Base-by-base conservation (phyloP, 2,888 invertebrate genomes). In the Lasioglossum marginatum region DNA sequence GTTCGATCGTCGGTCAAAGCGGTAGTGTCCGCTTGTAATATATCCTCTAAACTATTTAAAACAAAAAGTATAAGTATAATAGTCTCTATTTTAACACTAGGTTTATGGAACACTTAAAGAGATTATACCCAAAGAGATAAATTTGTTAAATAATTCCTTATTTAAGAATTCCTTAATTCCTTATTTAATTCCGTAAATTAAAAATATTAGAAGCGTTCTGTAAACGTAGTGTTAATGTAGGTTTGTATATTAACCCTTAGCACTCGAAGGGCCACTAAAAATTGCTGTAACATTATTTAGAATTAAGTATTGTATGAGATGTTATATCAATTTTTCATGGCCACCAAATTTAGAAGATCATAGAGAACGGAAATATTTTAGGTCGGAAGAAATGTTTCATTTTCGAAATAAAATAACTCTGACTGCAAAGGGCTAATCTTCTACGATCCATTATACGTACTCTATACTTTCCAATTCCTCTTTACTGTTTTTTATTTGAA, bases 401-500 rank as follows among this genome's bases (percentile, higher is more conserved):
- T 31, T 31, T 31, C 31, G 31, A 31, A 2, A 40, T 40, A 40
- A 12, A 40, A 40, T 40, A 40, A 12, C 12, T 40, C 40, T 2
- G 40, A 40, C 40, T 40, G 40, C 40, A 40, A 40, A 40, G 12
- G 0, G 12, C 0, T 40, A 71, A 8, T 16, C n/a, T 79, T 72
- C 66, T 37, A 66, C 43, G 8, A 1, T 23, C 6, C 19, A 57
- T 73, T 78, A 77, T 73, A 82, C 85, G 27, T 82, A 91, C 95
- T 95, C 91, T 12, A 94, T 88, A 75, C 92, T 92, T 85, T 93
- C 91, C 27, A 94, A 88, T 86, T 95, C 94, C 74, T 95, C 93
- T 81, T 94, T 93, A 82, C 96, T 96, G 2, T 94, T 95, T 82
- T 96, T 95, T 34, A 96, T 95, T 90, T 96, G 96, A 12, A 95